Base-by-base conservation (phyloP, 2,888 invertebrate genomes). In the Nomada ferruginata region DNA sequence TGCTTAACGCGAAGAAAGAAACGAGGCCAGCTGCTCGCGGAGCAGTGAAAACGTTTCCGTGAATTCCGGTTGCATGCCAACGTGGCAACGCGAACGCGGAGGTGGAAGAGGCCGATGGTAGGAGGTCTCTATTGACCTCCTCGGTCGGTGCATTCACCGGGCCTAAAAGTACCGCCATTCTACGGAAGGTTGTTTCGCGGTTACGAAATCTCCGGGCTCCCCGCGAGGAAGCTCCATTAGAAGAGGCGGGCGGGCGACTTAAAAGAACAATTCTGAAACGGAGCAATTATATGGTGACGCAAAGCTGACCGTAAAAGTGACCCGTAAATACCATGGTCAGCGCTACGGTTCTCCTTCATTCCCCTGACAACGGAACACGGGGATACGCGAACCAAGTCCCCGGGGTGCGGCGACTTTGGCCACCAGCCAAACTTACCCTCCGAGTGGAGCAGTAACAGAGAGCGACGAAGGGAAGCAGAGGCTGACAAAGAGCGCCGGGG, bases 291-390 rank as follows among this genome's bases (percentile, higher is more conserved):
- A 89, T 80, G 84, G 86, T 72, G 87, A 86, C 82, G 85, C 80
- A 83, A 87, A 90, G 89, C 86, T 88, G 87, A 87, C 86, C 87
- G 87, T 89, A 92, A 92, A 93, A 92, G 92, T 91, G 91, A 91
- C 88, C 91, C 91, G 91, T 92, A 92, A 92, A 92, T 92, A 92
- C 85, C 79, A 73, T 53, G 74, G 70, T 63, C 76, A 71, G 76
- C 70, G 78, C 82, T 82, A 82, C 81, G 74, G 65, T 72, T 74
- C 78, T 42, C 72, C 57, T 66, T 52, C 61, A 44, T 23, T 55
- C 63, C 36, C 64, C 89, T 86, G n/a, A n/a, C 20, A 23, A 1
- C 11, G 23, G 23, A 11, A 26, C 23, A 2, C 2, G 15, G 20
- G 79, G 87, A 87, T 90, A 89, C 89, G 85, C 82, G 85, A 88